Base-by-base conservation (phyloP, 2,113 vertebrate genomes). In the Aspiorhynchus laticeps region DNA sequence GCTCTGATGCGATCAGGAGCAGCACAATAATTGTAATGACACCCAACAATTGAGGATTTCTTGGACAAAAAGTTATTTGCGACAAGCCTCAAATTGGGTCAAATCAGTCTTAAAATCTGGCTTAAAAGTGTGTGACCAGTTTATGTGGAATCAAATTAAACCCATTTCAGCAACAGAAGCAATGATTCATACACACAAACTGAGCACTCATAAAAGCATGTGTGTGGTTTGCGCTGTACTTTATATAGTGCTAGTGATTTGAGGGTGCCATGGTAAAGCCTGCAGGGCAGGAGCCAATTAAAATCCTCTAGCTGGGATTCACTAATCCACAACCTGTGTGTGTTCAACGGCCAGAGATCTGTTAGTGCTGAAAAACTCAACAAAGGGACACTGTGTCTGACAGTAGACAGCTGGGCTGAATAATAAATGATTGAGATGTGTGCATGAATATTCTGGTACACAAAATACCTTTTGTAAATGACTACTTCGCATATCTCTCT, bases 201-300 rank as follows among this genome's bases (percentile, higher is more conserved):
- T 48, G 6, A 17, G 1, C 26, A 75, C 73, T 75, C 12, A 7
- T 75, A 24, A 7, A 15, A 14, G 43, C 2, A 10, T 12, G 43
- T 46, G 38, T 38, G 21, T 53, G 36, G 63, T 53, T 86, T 78
- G 59, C 78, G 48, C 83, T 71, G 78, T 82, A 84, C 85, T 86
- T 78, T 46, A 46, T 38, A 38, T 46, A 31, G 31, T 79, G 80
- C 43, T n/a, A 61, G 78, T 80, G 43, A 80, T 86, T 80, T 41
- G 38, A 76, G 33, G 14, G 10, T 31, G 24, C 81, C 28, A 7
- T 36, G 67, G 81, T 59, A 83, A 31, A 36, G 48, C 78, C 87
- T 86, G 84, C 69, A 86, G 79, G 87, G 79, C 43, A 61, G 51
- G 82, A 88, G 81, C 51, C 86, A 90, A 87, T 88, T 88, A 87